Base-by-base conservation (phyloP, 2,797 vertebrate species). In the Tenualosa thibaudeaui region DNA sequence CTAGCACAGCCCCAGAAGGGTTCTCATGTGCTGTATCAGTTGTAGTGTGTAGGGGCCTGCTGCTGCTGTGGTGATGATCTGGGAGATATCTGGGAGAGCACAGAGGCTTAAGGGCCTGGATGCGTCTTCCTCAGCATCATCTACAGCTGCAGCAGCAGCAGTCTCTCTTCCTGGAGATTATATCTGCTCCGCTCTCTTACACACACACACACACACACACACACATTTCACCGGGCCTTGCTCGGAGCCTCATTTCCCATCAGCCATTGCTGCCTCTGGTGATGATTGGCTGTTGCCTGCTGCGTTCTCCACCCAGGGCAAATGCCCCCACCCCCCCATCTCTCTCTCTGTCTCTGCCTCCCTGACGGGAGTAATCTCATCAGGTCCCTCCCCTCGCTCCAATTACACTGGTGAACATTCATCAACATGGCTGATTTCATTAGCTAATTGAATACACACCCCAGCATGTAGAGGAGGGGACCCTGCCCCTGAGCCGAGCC, bases 391-490 rank as follows among this genome's bases (percentile, higher is more conserved):
- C 88, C 89, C 91, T 86, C 85, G 86, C 91, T 89, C 88, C 88
- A 92, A 92, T 93, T 92, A 91, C 81, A 86, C 84, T 84, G 86
- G 90, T 89, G 90, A 91, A 88, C 91, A 92, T 93, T 93, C 88
- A 90, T 94, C 92, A 93, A 87, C 90, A 88, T 81, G 87, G 89
- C 89, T 90, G 92, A 93, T 94, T 91, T 90, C 85, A 40, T 92
- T 85, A 90, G 91, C 84, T 94, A 94, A 95, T 92, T 93, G 90
- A 93, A 93, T 92, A 75, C 37, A 75, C 68, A 37, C 68, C 31
- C 65, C 31, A 5, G 40, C 68, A 43, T 75, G 68, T 8, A 75
- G 13, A 5, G 15, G 68, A 40, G 68, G 68, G 13, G 3, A n/a
- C 65, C 37, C 5, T 17, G 26, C 65, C 10, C 65, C 46, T 49